Conservation (phyloP, 2,888 invertebrate genomes). For the Lottia gigantea region DNA sequence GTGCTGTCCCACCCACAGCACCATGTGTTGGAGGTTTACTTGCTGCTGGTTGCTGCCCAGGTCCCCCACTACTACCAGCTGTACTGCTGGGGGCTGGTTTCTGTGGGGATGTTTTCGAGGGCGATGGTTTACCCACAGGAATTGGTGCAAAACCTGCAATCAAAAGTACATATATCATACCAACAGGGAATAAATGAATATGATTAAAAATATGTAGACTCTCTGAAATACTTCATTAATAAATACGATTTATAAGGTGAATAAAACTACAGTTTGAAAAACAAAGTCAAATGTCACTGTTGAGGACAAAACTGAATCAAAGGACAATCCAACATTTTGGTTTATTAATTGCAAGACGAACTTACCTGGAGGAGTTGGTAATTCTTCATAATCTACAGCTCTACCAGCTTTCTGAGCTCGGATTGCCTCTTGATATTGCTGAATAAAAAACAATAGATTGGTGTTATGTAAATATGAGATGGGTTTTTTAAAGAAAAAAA, state of each 20-base stretch:
- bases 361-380: conserved; percentile 82
- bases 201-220: neutral
- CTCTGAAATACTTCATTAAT: too few relatives aligned
- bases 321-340: too few relatives aligned
- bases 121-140: conserved; percentile 37
- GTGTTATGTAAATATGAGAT: too few relatives aligned
- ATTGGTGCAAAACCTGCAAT: conserved; percentile 60
- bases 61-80: conserved; percentile 26
- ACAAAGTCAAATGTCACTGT: too few relatives aligned
- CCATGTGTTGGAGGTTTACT: conserved; percentile 23
- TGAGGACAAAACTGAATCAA: too few relatives aligned
- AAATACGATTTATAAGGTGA: too few relatives aligned
- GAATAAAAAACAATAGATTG: conserved; percentile 10
- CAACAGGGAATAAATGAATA: neutral
- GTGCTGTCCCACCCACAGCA: conserved; percentile 23
- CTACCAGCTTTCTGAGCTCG: conserved; percentile 82
- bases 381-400: conserved; percentile 80
- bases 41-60: conserved; percentile 11
- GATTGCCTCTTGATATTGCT: conserved; percentile 89
- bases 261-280: too few relatives aligned
- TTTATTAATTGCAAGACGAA: too few relatives aligned
- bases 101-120: conserved; percentile 13
- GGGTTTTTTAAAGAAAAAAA: too few relatives aligned
- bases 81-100: conserved; percentile 26
- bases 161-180: neutral